Base-by-base conservation (phyloP, 2,113 vertebrate species). In the Melanocharis versteri region DNA sequence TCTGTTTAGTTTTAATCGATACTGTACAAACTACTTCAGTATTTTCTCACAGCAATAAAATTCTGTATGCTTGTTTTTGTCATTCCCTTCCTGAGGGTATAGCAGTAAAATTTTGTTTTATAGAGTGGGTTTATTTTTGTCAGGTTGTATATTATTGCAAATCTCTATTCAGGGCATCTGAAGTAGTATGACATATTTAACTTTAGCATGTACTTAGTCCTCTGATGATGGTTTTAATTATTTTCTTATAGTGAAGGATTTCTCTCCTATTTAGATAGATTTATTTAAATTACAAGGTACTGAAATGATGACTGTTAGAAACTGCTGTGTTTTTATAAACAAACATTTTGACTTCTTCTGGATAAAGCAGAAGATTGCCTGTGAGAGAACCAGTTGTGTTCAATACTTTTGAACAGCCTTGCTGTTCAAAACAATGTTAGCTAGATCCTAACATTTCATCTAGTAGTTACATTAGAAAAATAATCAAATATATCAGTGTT, bases 11-110 rank as follows among this genome's bases (percentile, higher is more conserved):
- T 70, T 88, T 19, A 72, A 61, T 79, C 60, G 35, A 30, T 11
- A 51, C 40, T 50, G 10, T 69, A 68, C 22, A 28, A 86, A 86
- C 28, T 35, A 42, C 8, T 72, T 45, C 6, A 44, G 5, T 42
- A 6, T 90, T 85, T 88, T 94, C 24, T 64, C 12, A 26, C 16
- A 48, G 15, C 17, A 35, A 1, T 76, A 70, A 35, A 72, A 73
- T 90, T 76, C 18, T 45, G 2, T 54, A 6, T 65, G 13, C 9
- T 69, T 68, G 10, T 65, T 80, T 79, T 65, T 80, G 35, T 35
- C 0, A 0, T 90, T 68, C 10, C 2, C 2, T 68, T 90, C 61
- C 22, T 83, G 31, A 56, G 57, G 3, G 4, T 48, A 68, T 71
- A 28, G 5, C 13, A 81, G 12, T 47, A 71, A 64, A 80, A 37